phyloP scores from a whole-genome alignment of 2,888 invertebrate genomes.

The Drosophila mayaguana region DNA sequence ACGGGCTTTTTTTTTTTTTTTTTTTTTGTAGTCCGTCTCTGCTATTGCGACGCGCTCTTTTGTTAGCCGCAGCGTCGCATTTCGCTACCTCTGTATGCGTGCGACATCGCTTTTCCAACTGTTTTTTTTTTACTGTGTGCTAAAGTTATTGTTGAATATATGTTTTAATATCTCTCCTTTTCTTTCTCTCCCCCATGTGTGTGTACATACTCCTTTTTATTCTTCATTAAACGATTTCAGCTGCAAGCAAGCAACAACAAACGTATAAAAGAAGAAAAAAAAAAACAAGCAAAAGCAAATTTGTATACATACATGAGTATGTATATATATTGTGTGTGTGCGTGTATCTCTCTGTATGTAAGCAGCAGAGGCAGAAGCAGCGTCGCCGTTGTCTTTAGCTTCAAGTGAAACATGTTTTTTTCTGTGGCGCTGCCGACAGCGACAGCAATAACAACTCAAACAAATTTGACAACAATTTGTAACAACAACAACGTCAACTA shows the following conservation, averaged over 20 bases:
- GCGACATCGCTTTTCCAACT: conserved; percentile 38
- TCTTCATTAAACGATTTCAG: conserved; percentile 30
- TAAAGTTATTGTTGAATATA: conserved; percentile 60
- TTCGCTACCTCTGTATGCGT: conserved; percentile 51
- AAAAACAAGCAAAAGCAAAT: conserved; percentile 32
- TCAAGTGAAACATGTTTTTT: conserved; percentile 75
- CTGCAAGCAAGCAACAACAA: conserved; percentile 45
- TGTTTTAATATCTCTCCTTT: conserved; percentile 42
- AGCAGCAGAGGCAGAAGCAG: conserved; percentile 41
- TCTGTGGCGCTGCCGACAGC: conserved; percentile 16
- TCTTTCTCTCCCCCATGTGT: neutral
- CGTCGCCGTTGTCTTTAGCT: conserved; percentile 46
- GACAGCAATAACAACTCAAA: conserved; percentile 22
- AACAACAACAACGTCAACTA: conserved; percentile 17
- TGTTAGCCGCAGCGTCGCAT: conserved; percentile 57
- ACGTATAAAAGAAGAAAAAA: conserved; percentile 16
- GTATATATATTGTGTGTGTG: conserved; percentile 16
- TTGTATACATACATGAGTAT: conserved; percentile 30
- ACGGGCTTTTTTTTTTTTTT: conserved; percentile 20
- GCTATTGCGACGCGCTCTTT: conserved; percentile 65
- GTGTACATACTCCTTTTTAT: conserved; percentile 22
- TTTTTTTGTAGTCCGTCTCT: conserved; percentile 42
- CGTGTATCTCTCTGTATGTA: conserved; percentile 27
- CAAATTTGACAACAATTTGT: conserved; percentile 44
- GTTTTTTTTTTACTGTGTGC: conserved; percentile 28